Evolutionary conservation across 2,113 vertebrate genomes (phyloP).

Genomic region (pig (Sus scrofa)): T2T-Sscrofa CM000816.6:53797001-53797500

Average conservation of each 20-base stretch:
- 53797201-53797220: neutral
- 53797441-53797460: neutral
- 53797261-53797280: neutral
- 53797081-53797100: too few relatives aligned
- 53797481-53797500: neutral
- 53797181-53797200: neutral
- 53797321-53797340: neutral
- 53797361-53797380: neutral
- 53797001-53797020: too few relatives aligned
- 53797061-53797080: too few relatives aligned
- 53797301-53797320: neutral
- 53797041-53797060: too few relatives aligned
- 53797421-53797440: neutral
- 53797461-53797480: conserved; percentile 33
- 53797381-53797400: neutral
- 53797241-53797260: neutral
- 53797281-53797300: neutral
- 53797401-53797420: neutral
- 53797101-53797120: too few relatives aligned
- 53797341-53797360: neutral
- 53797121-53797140: too few relatives aligned
- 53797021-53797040: too few relatives aligned
- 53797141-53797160: too few relatives aligned
- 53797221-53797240: neutral
- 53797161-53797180: too few relatives aligned